Conservation (phyloP, 2,113 vertebrate genomes). For the Urocitellus parryii region DNA sequence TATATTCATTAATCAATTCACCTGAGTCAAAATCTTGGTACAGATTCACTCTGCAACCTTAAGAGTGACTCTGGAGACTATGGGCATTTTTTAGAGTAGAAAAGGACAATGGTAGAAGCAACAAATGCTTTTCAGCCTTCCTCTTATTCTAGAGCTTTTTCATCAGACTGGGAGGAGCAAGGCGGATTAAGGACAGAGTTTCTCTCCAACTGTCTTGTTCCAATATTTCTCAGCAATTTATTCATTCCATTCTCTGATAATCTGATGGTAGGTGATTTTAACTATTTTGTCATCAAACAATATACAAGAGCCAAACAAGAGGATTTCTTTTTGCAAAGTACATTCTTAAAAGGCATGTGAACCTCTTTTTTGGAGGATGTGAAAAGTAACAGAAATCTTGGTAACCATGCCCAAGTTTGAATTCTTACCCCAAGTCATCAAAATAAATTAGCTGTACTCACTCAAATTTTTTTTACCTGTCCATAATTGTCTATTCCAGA, state of each 20-base stretch:
- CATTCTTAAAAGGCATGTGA: constrained; percentile 27
- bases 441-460: constrained; percentile 67
- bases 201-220: constrained; percentile 44
- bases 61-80: not conserved
- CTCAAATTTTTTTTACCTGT: constrained; percentile 90
- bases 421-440: constrained; percentile 69
- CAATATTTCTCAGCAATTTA: constrained; percentile 46
- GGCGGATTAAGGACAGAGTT: not conserved
- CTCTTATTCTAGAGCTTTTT: constrained; percentile 48
- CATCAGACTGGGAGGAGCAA: not conserved
- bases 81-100: not conserved
- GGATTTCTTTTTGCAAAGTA: not conserved
- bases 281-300: constrained; percentile 3
- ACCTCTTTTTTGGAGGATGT: constrained; percentile 15
- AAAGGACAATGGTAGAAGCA: constrained; percentile 6
- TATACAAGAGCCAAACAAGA: constrained; percentile 9
- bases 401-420: constrained; percentile 56
- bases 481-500: constrained; percentile 99
- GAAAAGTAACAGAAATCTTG: constrained; percentile 57
- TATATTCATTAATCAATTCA: not conserved
- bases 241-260: constrained; percentile 33
- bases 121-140: constrained; percentile 22
- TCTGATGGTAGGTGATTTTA: not conserved
- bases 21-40: constrained; percentile 49
- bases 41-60: not conserved